Evolutionary conservation across 2,113 vertebrate species (phyloP), one percentile per base, ranked within the genome.

Genomic region (Cyanoderma ruficeps): DNA sequence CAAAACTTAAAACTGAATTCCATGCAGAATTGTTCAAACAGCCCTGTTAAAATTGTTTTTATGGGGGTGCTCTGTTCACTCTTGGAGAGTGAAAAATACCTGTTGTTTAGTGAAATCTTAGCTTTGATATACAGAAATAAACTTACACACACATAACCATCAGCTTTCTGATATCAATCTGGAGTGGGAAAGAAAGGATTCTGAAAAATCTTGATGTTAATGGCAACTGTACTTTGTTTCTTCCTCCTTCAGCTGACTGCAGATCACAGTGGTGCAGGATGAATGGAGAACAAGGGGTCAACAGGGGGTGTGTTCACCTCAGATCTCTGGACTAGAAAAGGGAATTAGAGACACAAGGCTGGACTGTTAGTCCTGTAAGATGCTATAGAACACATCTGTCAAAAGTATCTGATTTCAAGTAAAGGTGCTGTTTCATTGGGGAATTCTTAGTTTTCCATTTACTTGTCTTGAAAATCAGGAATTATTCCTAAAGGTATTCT

Each of bases 171-270:
- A 8, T 8, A 55, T 70, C 7, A 53, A 41, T 41, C 30, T 76
- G 42, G 16, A 60, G 31, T 18, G 10, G 39, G n/a, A 71, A 85
- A 76, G 2, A 74, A 90, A 39, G 12, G 11, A 77, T 81, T 82
- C 16, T 55, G 39, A 81, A 84, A 39, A 24, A 72, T 7, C 12
- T 53, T 3, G 2, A 47, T 30, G 7, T 49, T 42, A 57, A 83
- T 0, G 0, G 13, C 23, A 79, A 23, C 21, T 42, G 12, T 37
- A 41, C 7, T 72, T 80, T 46, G 3, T 52, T 72, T 55, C 33
- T 71, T 53, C 25, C 25, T 59, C 23, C 18, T 80, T 28, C 31
- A 61, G 30, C 12, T 52, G 49, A 77, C 24, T 37, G n/a, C 15
- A 83, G 59, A 72, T 23, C 25, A 31, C 3, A 19, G 37, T 11